These are phyloP conservation scores for Zygogramma bicolorata DNA, from an alignment of 2,888 invertebrate species.

Conservation along the genomic window DNA sequence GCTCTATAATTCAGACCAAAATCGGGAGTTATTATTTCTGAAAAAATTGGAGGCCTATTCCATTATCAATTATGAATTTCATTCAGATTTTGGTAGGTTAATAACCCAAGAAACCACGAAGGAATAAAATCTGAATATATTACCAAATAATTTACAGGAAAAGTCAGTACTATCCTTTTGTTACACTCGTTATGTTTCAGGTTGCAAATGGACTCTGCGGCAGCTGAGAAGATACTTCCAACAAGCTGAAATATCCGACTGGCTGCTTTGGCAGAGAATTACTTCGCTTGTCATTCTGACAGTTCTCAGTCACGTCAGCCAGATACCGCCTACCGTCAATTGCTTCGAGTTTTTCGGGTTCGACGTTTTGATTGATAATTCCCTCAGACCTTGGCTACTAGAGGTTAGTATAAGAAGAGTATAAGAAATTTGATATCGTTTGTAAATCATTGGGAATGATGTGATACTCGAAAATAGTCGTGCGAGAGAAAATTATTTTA, in stretches of 20 bases:
- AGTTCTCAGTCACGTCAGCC: conserved; percentile 79
- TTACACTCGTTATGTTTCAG: conserved; percentile 62
- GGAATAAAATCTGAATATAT: too few species aligned
- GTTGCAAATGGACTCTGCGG: conserved; percentile 88
- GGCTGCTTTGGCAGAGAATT: conserved; percentile 85
- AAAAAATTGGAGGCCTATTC: too few species aligned
- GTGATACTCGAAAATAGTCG: too few species aligned
- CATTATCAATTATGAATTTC: too few species aligned
- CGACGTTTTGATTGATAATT: conserved; percentile 87
- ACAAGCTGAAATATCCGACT: conserved; percentile 79
- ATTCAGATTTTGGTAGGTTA: too few species aligned
- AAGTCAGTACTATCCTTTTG: neutral
- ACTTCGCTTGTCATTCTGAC: conserved; percentile 82
- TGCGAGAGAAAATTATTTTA: too few species aligned
- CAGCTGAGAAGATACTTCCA: conserved; percentile 82
- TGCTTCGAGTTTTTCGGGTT: conserved; percentile 94
- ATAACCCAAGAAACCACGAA: too few species aligned
- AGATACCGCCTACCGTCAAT: conserved; percentile 78
- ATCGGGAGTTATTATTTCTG: too few species aligned
- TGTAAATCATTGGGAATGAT: too few species aligned
- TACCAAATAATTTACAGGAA: neutral
- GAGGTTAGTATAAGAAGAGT: conserved; percentile 72
- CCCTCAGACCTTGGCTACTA: conserved; percentile 88
- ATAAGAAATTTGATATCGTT: too few species aligned
- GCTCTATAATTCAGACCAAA: too few species aligned